phyloP scores from a whole-genome alignment of 2,888 invertebrate genomes.

The Oeneis ivallda region DNA sequence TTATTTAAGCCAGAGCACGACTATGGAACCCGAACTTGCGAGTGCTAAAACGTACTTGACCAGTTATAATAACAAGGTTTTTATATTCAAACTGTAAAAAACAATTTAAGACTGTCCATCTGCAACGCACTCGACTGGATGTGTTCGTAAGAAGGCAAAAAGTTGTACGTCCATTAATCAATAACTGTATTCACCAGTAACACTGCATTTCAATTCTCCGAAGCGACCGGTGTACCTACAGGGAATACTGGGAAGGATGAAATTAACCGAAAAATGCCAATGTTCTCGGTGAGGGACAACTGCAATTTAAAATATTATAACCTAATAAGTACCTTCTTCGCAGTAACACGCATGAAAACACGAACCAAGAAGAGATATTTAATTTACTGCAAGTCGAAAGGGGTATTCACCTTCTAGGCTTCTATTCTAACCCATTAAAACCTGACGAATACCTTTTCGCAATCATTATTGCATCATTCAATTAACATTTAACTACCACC shows the following conservation, averaged over 20 bases:
- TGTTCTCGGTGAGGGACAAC: background rate
- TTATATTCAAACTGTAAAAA: too few relatives aligned
- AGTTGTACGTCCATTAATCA: constrained; percentile 4
- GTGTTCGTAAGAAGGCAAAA: background rate
- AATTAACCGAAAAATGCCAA: background rate
- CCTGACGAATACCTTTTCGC: constrained; percentile 6
- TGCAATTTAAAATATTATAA: background rate
- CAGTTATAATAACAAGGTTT: too few relatives aligned
- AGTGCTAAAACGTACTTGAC: too few relatives aligned
- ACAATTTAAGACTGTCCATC: background rate
- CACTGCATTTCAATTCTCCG: constrained; percentile 17
- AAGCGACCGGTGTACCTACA: constrained; percentile 5
- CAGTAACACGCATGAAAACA: background rate
- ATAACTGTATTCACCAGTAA: constrained; percentile 10
- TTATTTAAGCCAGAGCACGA: too few relatives aligned
- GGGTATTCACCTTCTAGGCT: background rate
- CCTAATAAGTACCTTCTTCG: background rate
- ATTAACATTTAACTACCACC: constrained; percentile 1
- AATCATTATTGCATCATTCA: constrained; percentile 2
- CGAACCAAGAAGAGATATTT: constrained; percentile 1
- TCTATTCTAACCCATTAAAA: background rate
- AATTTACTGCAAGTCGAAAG: background rate
- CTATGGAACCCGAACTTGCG: too few relatives aligned
- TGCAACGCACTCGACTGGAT: background rate
- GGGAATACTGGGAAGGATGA: constrained; percentile 11